These are phyloP conservation scores for Macquaria australasica DNA, from an alignment of 2,113 vertebrate species.

Conservation along the genomic window DNA sequence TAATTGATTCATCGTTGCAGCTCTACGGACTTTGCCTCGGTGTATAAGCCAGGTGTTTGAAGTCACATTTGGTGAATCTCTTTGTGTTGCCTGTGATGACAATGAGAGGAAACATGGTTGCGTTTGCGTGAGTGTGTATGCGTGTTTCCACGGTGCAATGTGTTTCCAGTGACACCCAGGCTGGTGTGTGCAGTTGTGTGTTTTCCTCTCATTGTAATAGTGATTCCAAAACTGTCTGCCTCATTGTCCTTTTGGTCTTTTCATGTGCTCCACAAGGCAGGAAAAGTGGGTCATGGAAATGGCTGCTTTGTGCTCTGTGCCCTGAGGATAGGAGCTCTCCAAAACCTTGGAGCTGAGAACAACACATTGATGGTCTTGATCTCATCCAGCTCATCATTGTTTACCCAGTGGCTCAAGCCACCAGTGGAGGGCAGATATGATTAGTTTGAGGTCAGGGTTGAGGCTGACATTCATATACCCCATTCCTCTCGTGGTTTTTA, in stretches of 20 bases:
- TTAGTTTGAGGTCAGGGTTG: conserved; percentile 28
- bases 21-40: background rate
- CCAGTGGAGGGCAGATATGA: conserved; percentile 28
- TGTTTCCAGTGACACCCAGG: conserved; percentile 77
- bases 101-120: conserved; percentile 68
- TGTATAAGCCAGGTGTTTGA: conserved; percentile 20
- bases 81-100: conserved; percentile 55
- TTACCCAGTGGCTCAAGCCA: conserved; percentile 23
- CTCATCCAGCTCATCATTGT: conserved; percentile 48
- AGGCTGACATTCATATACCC: conserved; percentile 3
- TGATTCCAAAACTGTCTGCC: conserved; percentile 73
- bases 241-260: conserved; percentile 80
- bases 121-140: conserved; percentile 18
- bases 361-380: conserved; percentile 22
- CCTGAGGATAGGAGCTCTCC: conserved; percentile 56
- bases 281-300: conserved; percentile 82
- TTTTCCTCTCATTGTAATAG: conserved; percentile 84
- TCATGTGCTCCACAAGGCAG: conserved; percentile 79
- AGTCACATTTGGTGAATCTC: conserved; percentile 55
- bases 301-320: conserved; percentile 63
- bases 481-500: conserved; percentile 33
- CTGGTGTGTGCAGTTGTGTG: conserved; percentile 69
- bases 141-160: conserved; percentile 72
- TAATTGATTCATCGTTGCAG: no score
- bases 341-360: conserved; percentile 41